Base-by-base conservation (phyloP, 2,113 vertebrate genomes). In the Myocastor coypus region DNA sequence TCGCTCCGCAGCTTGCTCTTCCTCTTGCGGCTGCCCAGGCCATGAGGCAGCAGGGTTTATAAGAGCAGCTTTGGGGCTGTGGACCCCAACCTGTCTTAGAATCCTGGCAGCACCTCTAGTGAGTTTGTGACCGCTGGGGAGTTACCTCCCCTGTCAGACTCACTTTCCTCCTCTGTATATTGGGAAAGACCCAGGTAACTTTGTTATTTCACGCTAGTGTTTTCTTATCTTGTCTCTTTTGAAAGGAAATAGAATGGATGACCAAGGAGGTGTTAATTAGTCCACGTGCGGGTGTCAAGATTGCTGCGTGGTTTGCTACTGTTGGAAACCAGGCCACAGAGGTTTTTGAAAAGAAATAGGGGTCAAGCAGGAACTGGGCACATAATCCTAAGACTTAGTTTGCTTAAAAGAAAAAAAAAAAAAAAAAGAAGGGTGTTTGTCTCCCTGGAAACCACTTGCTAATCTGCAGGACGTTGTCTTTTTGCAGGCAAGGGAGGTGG, bases 381-480 rank as follows among this genome's bases (percentile, higher is more conserved):
- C 93, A 77, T 82, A 73, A 90, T 73, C 92, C 96, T 86, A 87
- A 86, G 52, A 87, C 78, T 89, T 83, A 34, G 86, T 80, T 97
- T 69, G 82, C 86, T 46, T 78, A 1, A 63, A 63, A 52, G 32
- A 46, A 91, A 75, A 61, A 52, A n/a, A 46, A 91, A 75, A 52
- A 52, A 91, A 83, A 63, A 30, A 68, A 0, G 19, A 90, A 92
- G 89, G 91, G 85, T 40, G 22, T 63, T 91, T 77, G 93, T 97
- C 94, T 97, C 97, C 97, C 94, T 97, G 97, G 96, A 97, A 95
- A 96, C 94, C 96, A 77, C 50, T 90, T 28, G 89, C 96, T 93
- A 73, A 96, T 82, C 92, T 87, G 81, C 61, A n/a, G 97, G 92
- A 75, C 88, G 0, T 55, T 80, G 88, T 86, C 92, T 85, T 75